Conservation (phyloP, 2,113 vertebrate genomes). For the Grammomys dolichurus region DNA sequence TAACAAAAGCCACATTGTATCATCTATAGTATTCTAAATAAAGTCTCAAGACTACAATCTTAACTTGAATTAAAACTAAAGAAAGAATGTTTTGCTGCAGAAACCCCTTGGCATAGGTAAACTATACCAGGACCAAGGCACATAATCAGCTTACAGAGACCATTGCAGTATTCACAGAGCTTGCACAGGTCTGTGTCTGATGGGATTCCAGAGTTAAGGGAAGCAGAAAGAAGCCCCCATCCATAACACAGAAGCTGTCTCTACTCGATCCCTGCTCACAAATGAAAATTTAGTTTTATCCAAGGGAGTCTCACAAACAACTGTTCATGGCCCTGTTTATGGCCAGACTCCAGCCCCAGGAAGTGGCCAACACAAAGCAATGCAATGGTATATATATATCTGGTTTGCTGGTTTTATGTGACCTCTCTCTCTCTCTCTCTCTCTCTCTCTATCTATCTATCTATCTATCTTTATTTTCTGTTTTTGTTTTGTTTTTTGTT, state of each 20-base stretch:
- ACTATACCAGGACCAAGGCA: background rate
- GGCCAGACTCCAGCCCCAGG: background rate
- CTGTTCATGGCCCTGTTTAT: background rate
- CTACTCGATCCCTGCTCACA: background rate
- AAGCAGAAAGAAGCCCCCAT: background rate
- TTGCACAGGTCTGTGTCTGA: background rate
- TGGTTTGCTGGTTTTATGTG: background rate
- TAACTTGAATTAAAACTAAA: conserved; percentile 50
- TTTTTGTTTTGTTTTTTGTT: too few species aligned
- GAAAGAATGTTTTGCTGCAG: background rate
- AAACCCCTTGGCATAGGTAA: background rate
- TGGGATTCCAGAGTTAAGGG: background rate
- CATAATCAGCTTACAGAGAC: background rate
- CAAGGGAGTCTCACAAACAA: background rate
- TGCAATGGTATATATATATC: too few species aligned
- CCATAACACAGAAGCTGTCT: background rate
- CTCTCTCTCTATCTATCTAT: too few species aligned
- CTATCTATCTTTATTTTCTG: too few species aligned
- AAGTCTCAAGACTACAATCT: background rate
- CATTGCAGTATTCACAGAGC: background rate
- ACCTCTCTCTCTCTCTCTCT: too few species aligned
- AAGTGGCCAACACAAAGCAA: background rate
- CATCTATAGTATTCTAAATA: background rate
- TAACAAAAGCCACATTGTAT: background rate
- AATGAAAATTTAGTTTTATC: background rate